phyloP scores from a whole-genome alignment of 2,797 vertebrate genomes.

The Artibeus jamaicensis region DNA sequence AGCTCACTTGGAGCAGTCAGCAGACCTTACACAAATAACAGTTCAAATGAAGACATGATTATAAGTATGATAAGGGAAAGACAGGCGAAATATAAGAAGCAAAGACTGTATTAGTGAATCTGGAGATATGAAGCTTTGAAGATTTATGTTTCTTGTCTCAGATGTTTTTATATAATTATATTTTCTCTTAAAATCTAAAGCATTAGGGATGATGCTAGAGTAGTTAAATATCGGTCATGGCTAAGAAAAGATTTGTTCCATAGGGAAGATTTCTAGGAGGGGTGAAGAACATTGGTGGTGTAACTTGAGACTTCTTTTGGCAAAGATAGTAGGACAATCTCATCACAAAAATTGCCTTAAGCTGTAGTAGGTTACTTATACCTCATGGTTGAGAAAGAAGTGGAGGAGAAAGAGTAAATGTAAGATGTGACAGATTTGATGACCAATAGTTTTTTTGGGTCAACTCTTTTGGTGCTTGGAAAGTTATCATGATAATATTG shows the following conservation, averaged over 20 bases:
- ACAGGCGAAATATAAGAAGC: not conserved
- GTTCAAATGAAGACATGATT: not conserved
- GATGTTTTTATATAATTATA: slow-evolving; percentile 48
- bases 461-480: not conserved
- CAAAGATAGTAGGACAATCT: not conserved
- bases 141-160: not conserved
- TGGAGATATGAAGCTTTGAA: not conserved
- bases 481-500: not conserved
- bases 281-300: not conserved
- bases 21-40: not conserved
- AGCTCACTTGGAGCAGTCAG: not conserved
- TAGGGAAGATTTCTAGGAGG: accelerated
- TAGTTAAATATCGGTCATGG: slow-evolving; percentile 67
- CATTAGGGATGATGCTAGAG: slow-evolving; percentile 61
- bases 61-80: not conserved
- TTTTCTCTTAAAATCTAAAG: slow-evolving; percentile 50
- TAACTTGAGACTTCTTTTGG: slow-evolving; percentile 27
- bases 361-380: not conserved
- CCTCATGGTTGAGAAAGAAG: not conserved
- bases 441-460: not conserved
- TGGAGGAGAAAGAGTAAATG: not conserved
- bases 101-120: not conserved
- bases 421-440: not conserved
- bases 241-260: slow-evolving; percentile 70
- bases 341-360: not conserved